phyloP scores from a whole-genome alignment of 2,113 vertebrate species.

The Sapayoa aenigma region DNA sequence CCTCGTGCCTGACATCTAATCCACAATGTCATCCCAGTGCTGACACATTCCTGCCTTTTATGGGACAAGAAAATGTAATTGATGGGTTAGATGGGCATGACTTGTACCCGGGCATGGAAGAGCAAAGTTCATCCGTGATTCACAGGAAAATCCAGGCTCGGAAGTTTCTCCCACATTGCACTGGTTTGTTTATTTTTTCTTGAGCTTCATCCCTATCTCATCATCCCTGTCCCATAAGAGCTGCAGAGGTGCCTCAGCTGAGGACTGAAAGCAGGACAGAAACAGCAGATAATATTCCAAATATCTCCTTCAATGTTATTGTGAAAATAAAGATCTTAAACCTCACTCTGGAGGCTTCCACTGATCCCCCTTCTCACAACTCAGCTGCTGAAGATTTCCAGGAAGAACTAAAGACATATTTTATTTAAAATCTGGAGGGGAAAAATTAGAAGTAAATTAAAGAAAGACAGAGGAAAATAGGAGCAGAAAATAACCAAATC shows the following conservation, averaged over 20 bases:
- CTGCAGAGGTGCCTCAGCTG: not conserved
- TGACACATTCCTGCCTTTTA: slow-evolving; percentile 38
- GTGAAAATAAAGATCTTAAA: not conserved
- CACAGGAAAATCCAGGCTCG: not conserved
- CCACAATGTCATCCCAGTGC: not conserved
- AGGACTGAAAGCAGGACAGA: not conserved
- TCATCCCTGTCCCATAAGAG: not conserved
- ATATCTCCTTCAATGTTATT: not conserved
- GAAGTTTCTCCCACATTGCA: not conserved
- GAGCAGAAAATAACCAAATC: not conserved
- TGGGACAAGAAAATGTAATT: slow-evolving; percentile 9
- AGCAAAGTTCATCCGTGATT: not conserved
- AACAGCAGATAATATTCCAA: not conserved
- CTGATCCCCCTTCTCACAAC: not conserved
- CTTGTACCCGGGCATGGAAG: not conserved
- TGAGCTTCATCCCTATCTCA: not conserved
- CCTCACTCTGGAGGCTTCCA: not conserved
- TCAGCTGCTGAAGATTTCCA: not conserved
- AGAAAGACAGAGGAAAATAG: not conserved
- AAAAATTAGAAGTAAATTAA: not conserved
- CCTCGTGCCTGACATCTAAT: not conserved
- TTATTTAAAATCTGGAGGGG: not conserved
- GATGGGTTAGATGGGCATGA: not conserved
- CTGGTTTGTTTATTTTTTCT: not conserved
- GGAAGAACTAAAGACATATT: not conserved